These are phyloP conservation scores for Crocidura indochinensis DNA, from an alignment of 2,797 vertebrate species.

Conservation along the genomic window DNA sequence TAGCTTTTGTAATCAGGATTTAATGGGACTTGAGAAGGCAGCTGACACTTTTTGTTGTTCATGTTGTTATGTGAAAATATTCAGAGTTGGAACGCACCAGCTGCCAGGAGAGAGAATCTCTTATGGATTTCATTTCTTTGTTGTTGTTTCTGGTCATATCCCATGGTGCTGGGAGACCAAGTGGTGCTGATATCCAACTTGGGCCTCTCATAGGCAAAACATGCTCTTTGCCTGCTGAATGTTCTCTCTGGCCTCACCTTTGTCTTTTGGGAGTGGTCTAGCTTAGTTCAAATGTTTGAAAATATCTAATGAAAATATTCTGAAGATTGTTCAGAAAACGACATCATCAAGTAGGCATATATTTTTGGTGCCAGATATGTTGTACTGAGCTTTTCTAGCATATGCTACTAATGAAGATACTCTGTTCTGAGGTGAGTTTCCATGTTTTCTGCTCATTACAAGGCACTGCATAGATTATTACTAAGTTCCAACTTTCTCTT, in stretches of 20 bases:
- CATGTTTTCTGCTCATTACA: not conserved
- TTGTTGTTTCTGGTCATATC: too few species aligned
- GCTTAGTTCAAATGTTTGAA: not conserved
- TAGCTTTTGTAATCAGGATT: not conserved
- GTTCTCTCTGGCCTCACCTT: too few species aligned
- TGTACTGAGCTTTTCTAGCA: not conserved
- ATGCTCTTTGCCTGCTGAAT: too few species aligned
- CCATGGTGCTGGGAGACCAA: too few species aligned
- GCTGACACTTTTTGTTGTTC: not conserved
- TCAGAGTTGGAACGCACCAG: not conserved
- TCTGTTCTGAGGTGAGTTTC: not conserved
- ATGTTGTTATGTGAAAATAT: constrained; percentile 17
- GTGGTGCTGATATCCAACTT: too few species aligned
- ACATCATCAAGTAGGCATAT: not conserved
- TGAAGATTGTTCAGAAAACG: not conserved
- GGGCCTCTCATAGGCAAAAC: too few species aligned
- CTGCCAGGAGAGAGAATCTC: not conserved
- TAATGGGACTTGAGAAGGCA: not conserved
- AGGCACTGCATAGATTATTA: too few species aligned
- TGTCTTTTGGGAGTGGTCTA: constrained; percentile 2
- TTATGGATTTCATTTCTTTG: too few species aligned
- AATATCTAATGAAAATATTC: constrained; percentile 5
- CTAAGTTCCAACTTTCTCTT: not conserved
- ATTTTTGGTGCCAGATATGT: not conserved
- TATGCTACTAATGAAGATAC: not conserved